Evolutionary conservation across 2,113 vertebrate species (phyloP).

Genomic region (Melospiza melodia): DNA sequence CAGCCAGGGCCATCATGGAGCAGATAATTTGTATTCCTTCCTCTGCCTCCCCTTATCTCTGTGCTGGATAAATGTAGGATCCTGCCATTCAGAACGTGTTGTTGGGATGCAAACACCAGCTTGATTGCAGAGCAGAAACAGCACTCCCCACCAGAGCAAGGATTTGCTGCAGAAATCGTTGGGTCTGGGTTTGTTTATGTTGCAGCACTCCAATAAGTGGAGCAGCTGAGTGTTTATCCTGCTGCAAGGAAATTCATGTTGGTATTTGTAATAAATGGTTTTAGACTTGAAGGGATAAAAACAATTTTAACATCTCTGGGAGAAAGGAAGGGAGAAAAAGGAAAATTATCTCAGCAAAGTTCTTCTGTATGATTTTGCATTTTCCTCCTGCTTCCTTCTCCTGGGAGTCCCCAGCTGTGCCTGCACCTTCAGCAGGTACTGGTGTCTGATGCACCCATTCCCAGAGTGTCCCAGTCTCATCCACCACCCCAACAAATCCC

Average conservation of each 20-base stretch:
- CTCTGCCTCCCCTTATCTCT: conserved; percentile 21
- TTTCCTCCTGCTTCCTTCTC: neutral
- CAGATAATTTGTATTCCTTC: conserved; percentile 30
- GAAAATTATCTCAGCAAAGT: neutral
- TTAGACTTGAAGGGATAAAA: conserved; percentile 67
- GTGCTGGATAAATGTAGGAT: neutral
- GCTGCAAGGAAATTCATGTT: conserved; percentile 74
- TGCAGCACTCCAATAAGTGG: conserved; percentile 72
- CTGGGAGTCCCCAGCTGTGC: fast-evolving
- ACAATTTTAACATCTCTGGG: conserved; percentile 8
- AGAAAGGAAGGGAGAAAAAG: neutral
- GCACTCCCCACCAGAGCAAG: conserved; percentile 58
- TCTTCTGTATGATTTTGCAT: fast-evolving
- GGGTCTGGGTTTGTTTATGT: conserved; percentile 74
- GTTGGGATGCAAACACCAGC: conserved; percentile 61
- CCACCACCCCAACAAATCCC: neutral
- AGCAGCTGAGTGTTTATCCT: conserved; percentile 80
- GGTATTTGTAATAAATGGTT: conserved; percentile 71
- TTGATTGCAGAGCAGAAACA: conserved; percentile 67
- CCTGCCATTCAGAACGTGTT: conserved; percentile 53
- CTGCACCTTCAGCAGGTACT: neutral
- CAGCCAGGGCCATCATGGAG: neutral
- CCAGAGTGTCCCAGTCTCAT: neutral
- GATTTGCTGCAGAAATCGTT: conserved; percentile 68
- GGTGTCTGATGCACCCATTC: fast-evolving